Percentiles rank a stretch among this genome's conserved stretches.
Evolutionary conservation across 2,888 invertebrate species (phyloP).

Genomic region (Aquatica leii): DNA sequence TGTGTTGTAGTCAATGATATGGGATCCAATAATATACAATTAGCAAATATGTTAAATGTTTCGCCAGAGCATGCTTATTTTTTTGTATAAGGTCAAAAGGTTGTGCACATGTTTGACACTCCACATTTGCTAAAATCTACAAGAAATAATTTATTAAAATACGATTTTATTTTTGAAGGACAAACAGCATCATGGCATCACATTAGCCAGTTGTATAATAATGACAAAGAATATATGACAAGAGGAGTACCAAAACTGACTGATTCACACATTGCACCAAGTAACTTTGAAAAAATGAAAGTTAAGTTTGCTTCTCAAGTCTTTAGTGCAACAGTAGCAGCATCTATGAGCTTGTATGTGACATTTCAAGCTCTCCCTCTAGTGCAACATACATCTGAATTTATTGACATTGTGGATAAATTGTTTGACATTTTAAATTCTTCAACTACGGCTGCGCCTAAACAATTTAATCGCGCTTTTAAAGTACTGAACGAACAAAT

Average conservation of each 20-base stretch:
- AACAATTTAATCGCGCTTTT: neutral
- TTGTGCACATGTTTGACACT: conserved; percentile 32
- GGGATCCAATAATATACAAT: conserved; percentile 23
- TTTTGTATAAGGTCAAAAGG: conserved; percentile 18
- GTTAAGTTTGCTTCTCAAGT: conserved; percentile 38
- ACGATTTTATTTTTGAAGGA: conserved; percentile 15
- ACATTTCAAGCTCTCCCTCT: neutral
- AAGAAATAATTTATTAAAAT: conserved; percentile 28
- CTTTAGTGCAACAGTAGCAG: conserved; percentile 31
- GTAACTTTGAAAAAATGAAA: conserved; percentile 36
- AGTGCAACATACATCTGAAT: neutral
- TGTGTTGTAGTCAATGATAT: conserved; percentile 11
- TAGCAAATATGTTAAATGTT: conserved; percentile 18
- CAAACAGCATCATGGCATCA: conserved; percentile 14
- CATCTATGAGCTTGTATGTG: conserved; percentile 6
- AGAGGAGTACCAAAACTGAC: conserved; percentile 31
- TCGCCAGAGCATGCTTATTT: conserved; percentile 23
- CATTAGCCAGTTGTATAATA: conserved; percentile 24
- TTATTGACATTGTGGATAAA: conserved; percentile 6
- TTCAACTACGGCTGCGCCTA: neutral
- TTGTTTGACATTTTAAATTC: conserved; percentile 18
- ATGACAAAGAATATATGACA: conserved; percentile 19
- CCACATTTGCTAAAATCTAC: conserved; percentile 34
- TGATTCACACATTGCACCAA: conserved; percentile 30
- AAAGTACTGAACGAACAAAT: neutral